These are phyloP conservation scores for Mareca penelope DNA, from an alignment of 2,797 vertebrate species.

Conservation along the genomic window DNA sequence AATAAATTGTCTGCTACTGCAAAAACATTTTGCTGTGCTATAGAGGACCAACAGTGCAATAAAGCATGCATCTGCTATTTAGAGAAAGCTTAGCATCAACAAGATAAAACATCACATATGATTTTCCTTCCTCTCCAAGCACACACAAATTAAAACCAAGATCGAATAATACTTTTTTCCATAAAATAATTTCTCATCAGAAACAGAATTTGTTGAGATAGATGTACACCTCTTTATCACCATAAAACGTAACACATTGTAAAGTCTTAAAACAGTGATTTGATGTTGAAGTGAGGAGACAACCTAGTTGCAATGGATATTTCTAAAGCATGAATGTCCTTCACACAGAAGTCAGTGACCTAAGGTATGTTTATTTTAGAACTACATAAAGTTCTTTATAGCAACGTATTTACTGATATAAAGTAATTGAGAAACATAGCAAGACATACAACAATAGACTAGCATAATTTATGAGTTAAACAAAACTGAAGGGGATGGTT, in stretches of 20 bases:
- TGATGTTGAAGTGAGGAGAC: constrained; percentile 37
- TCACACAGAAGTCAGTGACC: constrained; percentile 34
- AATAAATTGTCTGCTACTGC: constrained; percentile 48
- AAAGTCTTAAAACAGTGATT: constrained; percentile 44
- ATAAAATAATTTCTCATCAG: constrained; percentile 55
- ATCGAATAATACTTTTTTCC: constrained; percentile 32
- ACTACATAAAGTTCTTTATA: background rate
- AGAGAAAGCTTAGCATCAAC: constrained; percentile 55
- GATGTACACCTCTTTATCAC: constrained; percentile 33
- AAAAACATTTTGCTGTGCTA: constrained; percentile 27
- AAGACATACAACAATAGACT: background rate
- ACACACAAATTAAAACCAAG: constrained; percentile 54
- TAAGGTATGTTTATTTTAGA: constrained; percentile 26
- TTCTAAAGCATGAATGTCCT: constrained; percentile 42
- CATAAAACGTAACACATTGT: constrained; percentile 41
- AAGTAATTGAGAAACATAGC: background rate
- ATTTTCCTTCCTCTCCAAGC: constrained; percentile 50
- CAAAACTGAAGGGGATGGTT: background rate
- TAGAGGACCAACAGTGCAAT: constrained; percentile 45
- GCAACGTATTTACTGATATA: background rate
- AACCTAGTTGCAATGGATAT: constrained; percentile 50
- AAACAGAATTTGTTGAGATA: constrained; percentile 58
- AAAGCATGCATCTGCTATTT: constrained; percentile 54
- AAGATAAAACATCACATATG: constrained; percentile 42
- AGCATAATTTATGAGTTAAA: background rate